phyloP scores from a whole-genome alignment of 2,888 invertebrate species.

The Troides oblongomaculatus region DNA sequence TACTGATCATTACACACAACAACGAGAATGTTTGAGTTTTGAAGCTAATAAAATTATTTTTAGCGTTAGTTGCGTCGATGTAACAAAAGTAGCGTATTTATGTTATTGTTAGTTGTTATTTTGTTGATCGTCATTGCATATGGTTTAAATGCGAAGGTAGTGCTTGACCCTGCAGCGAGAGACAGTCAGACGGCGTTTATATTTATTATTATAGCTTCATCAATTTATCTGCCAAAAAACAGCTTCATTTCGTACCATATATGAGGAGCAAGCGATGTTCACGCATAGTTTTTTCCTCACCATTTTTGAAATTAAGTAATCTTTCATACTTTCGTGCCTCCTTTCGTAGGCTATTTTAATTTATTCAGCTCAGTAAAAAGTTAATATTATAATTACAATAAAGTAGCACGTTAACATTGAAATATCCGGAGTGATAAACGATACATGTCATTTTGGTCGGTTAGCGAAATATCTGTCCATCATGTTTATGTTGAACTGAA shows the following conservation, averaged over 20 bases:
- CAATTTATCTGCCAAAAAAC: slow-evolving; percentile 10
- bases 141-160: background rate
- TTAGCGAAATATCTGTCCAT: no score
- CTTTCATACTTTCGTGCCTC: background rate
- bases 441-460: no score
- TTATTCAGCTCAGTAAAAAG: background rate
- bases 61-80: background rate
- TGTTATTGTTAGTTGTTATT: background rate
- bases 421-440: background rate
- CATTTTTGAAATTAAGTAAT: slow-evolving; percentile 10
- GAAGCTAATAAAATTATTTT: background rate
- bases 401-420: slow-evolving; percentile 1
- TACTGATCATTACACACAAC: no score
- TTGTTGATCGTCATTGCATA: background rate
- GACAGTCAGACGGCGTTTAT: slow-evolving; percentile 4
- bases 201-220: slow-evolving; percentile 12
- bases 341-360: background rate
- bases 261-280: background rate
- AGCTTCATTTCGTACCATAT: background rate
- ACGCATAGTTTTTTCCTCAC: background rate
- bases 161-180: slow-evolving; percentile 1
- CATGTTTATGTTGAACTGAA: no score
- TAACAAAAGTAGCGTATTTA: background rate
- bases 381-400: background rate
- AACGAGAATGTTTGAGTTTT: no score